Conservation (phyloP, 2,113 vertebrate genomes). For the Callionymus lyra region DNA sequence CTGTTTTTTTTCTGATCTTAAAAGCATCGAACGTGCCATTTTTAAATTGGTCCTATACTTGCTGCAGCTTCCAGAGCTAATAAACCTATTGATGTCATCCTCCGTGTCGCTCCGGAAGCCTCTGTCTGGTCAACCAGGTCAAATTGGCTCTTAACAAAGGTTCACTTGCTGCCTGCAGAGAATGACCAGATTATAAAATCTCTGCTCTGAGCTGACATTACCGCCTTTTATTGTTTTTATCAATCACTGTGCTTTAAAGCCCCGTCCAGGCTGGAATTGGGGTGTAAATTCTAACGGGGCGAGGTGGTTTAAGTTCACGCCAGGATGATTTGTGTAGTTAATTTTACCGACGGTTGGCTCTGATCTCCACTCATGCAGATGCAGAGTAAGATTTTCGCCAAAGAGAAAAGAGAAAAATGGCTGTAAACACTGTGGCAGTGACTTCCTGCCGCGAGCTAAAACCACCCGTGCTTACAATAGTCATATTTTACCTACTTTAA, state of each 20-base stretch:
- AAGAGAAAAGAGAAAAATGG: too few relatives aligned
- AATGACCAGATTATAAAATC: slow-evolving; percentile 9
- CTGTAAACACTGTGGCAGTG: background rate
- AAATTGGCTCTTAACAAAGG: slow-evolving; percentile 12
- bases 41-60: too few relatives aligned
- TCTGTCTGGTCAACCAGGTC: too few relatives aligned
- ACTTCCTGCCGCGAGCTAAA: slow-evolving; percentile 17
- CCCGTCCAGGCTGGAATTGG: too few relatives aligned
- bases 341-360: slow-evolving; percentile 1
- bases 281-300: too few relatives aligned
- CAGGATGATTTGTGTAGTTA: slow-evolving; percentile 22
- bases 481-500: slow-evolving; percentile 41
- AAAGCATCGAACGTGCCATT: too few relatives aligned
- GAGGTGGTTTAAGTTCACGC: background rate
- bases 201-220: slow-evolving; percentile 1
- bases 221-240: slow-evolving; percentile 8
- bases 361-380: too few relatives aligned
- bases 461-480: slow-evolving; percentile 14
- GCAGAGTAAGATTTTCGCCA: too few relatives aligned
- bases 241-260: slow-evolving; percentile 5
- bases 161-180: slow-evolving; percentile 12
- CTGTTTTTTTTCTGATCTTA: too few relatives aligned
- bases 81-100: too few relatives aligned
- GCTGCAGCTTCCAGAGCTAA: too few relatives aligned
- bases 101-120: too few relatives aligned